These are phyloP conservation scores for Falco biarmicus DNA, from an alignment of 2,797 vertebrate species.

Conservation along the genomic window DNA sequence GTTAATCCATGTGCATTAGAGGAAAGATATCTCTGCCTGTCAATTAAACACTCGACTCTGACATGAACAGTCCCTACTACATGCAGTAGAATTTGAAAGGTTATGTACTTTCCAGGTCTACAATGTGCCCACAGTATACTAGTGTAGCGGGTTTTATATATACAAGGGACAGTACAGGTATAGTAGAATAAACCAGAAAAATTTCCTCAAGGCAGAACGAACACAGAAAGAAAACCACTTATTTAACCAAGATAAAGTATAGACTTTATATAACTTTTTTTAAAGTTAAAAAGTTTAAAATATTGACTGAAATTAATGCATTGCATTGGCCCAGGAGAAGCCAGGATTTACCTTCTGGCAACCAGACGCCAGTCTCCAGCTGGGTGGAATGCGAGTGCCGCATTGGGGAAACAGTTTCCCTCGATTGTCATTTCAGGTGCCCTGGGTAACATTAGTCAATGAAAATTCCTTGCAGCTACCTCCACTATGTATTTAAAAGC, in stretches of 20 bases:
- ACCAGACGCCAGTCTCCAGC: background rate
- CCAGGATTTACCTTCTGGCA: background rate
- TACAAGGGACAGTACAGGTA: background rate
- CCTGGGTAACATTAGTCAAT: background rate
- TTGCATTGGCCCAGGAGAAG: background rate
- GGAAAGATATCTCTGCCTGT: background rate
- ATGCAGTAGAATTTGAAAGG: background rate
- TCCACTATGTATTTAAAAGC: background rate
- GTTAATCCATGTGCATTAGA: background rate
- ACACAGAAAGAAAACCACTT: background rate
- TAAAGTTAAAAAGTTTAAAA: background rate
- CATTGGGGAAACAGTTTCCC: background rate
- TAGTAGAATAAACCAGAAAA: background rate
- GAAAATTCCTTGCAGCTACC: background rate
- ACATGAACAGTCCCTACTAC: background rate
- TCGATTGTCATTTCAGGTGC: background rate
- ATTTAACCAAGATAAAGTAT: background rate
- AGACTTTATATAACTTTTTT: background rate
- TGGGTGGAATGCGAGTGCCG: rapidly evolving
- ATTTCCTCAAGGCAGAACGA: background rate
- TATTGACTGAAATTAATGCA: background rate
- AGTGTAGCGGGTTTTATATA: rapidly evolving
- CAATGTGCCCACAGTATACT: no score
- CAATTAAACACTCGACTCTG: background rate
- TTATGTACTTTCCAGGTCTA: background rate